Conservation (phyloP, 2,797 vertebrate species). For the Rhabdomys pumilio region DNA sequence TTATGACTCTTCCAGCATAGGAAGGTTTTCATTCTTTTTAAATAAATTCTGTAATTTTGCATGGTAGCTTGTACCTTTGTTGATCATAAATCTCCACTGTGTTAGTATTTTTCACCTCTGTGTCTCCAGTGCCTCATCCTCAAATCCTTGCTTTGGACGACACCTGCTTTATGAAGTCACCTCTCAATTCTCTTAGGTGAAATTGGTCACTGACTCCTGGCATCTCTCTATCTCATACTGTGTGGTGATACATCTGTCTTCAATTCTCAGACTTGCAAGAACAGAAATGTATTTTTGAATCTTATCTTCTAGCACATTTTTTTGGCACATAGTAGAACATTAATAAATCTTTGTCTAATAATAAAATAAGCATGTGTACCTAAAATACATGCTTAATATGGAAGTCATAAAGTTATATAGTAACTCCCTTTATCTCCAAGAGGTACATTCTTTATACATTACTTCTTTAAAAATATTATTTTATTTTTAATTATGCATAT, state of each 20-base stretch:
- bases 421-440: neutral
- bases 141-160: neutral
- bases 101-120: neutral
- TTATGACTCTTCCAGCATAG: neutral
- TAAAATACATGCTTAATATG: neutral
- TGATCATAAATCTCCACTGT: neutral
- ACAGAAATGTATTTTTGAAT: neutral
- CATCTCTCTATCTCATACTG: neutral
- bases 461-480: neutral
- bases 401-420: neutral
- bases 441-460: neutral
- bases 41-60: neutral
- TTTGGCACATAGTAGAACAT: neutral
- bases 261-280: neutral
- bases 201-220: neutral
- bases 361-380: neutral
- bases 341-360: neutral
- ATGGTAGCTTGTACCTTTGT: neutral
- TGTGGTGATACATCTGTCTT: neutral
- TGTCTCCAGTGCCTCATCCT: neutral
- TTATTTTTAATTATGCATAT: neutral
- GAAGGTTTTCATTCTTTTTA: too few species aligned
- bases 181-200: neutral
- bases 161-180: neutral
- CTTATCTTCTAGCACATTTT: neutral